Base-by-base conservation (phyloP, 2,888 invertebrate genomes). In the Synanthedon andrenaeformis region DNA sequence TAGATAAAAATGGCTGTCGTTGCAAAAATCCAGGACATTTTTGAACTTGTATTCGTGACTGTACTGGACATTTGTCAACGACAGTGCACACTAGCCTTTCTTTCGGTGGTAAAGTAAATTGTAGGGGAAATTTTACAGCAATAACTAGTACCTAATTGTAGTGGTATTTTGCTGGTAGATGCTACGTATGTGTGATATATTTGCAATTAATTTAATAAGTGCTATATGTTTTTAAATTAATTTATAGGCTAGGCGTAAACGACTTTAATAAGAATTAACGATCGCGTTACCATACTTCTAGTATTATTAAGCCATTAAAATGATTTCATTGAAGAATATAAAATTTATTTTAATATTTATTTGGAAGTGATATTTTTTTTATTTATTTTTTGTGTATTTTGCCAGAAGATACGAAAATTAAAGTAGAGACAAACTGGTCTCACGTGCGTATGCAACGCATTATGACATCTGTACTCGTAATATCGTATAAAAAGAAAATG, bases 71-170 rank as follows among this genome's bases (percentile, higher is more conserved):
- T 58, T 59, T 59, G 58, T 58, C 62, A 61, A 57, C 58, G 57
- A 41, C 60, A 57, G 58, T 56, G 54, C 55, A 66, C 62, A 76
- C 71, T 79, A 84, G 83, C 82, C 82, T 84, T 84, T 82, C 77
- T 81, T 82, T 82, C 72, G 76, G 77, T 83, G 81, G 80, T 82
- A 77, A 72, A 67, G 72, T 64, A 65, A 66, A 67, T 66, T 71
- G 76, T 85, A 82, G 82, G 75, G 74, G 63, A 82, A 79, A 79
- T 64, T 74, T 79, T 76, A 82, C 83, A 86, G 86, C 86, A 86
- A 86, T 86, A 86, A 86, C 81, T 85, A 84, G 82, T 81, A 78
- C 63, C 69, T 84, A 83, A 82, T 72, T 65, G 79, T 83, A 82
- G 82, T 57, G 52, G 54, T 75, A 71, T 65, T 76, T 80, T 74